Evolutionary conservation across 1,140 invertebrate genomes (phyloP).

Genomic region (Venturia canescens): DNA sequence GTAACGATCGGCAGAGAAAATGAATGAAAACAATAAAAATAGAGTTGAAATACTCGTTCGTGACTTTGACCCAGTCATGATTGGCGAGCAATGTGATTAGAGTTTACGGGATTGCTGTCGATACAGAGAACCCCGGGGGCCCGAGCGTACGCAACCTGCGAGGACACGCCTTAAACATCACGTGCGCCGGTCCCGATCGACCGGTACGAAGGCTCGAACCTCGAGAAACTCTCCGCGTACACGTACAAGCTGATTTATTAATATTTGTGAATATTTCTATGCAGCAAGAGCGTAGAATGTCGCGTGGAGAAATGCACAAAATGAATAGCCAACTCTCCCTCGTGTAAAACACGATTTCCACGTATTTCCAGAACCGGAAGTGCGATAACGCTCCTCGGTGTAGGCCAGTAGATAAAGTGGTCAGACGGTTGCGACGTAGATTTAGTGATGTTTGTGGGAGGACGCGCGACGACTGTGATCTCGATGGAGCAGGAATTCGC

Average conservation of each 20-base stretch:
- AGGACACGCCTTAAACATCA: slow-evolving; percentile 31
- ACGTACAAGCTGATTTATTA: background rate
- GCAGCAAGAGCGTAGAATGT: background rate
- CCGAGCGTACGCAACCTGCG: background rate
- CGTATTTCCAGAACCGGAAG: slow-evolving; percentile 9
- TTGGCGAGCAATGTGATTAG: slow-evolving; percentile 28
- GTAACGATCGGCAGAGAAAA: background rate
- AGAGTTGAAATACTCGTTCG: slow-evolving; percentile 15
- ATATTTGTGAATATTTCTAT: slow-evolving; percentile 6
- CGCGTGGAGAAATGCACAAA: background rate
- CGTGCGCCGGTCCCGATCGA: background rate
- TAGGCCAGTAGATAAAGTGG: background rate
- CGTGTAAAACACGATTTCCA: slow-evolving; percentile 27
- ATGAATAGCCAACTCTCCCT: background rate
- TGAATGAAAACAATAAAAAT: background rate
- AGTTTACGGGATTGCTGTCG: slow-evolving; percentile 30
- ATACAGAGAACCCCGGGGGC: background rate
- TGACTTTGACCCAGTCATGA: slow-evolving; percentile 39
- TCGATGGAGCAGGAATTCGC: no score
- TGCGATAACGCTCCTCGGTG: background rate
- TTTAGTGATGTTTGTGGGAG: no score
- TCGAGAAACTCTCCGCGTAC: background rate
- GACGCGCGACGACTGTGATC: no score
- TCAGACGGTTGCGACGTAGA: background rate
- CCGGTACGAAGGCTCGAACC: background rate